Evolutionary conservation across 2,888 invertebrate species (phyloP), one percentile per base, ranked within the genome.

Genomic region (Drepana falcataria): DNA sequence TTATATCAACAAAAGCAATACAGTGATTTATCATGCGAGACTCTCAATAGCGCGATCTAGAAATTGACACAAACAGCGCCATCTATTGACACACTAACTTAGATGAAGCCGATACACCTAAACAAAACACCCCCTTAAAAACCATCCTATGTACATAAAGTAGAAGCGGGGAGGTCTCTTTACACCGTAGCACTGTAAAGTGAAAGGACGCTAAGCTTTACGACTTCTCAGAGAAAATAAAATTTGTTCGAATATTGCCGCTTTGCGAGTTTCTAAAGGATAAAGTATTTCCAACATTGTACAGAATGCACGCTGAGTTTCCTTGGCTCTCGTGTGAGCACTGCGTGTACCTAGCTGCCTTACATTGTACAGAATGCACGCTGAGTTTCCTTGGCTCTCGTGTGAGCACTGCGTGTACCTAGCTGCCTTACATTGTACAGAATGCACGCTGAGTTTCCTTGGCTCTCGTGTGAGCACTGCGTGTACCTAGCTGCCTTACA

Each of bases 221-320:
- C 59, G 59, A 65, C 58, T 61, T 68, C 61, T 53, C 53, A 55
- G 48, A 52, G 55, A 59, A 64, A 64, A 59, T 68, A 59, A 66
- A 65, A 64, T 64, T 68, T 60, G 64, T 62, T 61, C 35, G 57
- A 58, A 62, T 60, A 61, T 60, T 55, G 55, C 56, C 56, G 48
- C 21, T 21, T 21, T 21, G 21, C 21, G 47, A 51, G 59, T 55
- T 57, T 49, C 41, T 54, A 49, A 63, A 58, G 58, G 61, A 59
- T 53, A 58, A 53, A 54, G 53, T 58, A 56, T 55, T 57, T 55
- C 52, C 58, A 53, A 59, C 59, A 62, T 59, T 60, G 61, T 59
- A 44, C 51, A 48, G 47, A 52, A 49, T 9, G 9, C 44, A 9
- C 9, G 4, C 44, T 21, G 21, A 21, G 21, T 21, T 21, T 21